These are phyloP conservation scores for Capitulum mitella DNA, from an alignment of 2,888 invertebrate genomes.

Conservation along the genomic window DNA sequence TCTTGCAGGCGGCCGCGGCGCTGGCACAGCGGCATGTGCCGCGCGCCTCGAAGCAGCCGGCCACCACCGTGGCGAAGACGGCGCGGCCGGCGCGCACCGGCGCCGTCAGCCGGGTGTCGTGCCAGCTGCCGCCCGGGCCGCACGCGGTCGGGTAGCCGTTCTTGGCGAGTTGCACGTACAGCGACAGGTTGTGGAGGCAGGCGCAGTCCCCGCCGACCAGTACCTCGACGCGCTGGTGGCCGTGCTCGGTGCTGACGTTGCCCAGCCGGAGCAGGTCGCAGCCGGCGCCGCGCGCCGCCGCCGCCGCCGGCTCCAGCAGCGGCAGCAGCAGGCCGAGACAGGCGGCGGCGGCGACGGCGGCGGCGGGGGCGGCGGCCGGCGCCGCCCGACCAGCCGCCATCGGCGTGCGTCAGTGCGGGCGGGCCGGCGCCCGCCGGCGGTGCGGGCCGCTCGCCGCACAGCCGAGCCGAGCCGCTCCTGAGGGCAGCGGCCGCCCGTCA, in stretches of 20 bases:
- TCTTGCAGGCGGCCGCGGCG: not conserved
- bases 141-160: not conserved
- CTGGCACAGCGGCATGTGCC: not conserved
- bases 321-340: too few species aligned
- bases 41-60: not conserved
- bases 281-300: too few species aligned
- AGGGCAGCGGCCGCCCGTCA: too few species aligned
- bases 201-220: not conserved
- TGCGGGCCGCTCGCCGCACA: too few species aligned
- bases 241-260: not conserved
- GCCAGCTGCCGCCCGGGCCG: not conserved
- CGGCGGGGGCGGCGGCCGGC: too few species aligned
- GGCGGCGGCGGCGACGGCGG: too few species aligned
- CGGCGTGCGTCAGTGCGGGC: too few species aligned
- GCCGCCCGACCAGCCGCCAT: too few species aligned
- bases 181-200: not conserved
- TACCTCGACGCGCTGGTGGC: not conserved
- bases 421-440: too few species aligned
- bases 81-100: not conserved
- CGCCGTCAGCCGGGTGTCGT: not conserved
- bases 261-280: too few species aligned
- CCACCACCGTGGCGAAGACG: not conserved
- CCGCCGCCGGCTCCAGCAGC: too few species aligned
- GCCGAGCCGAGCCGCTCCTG: too few species aligned
- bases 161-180: not conserved